Evolutionary conservation across 2,888 invertebrate genomes (phyloP), one percentile per base, ranked within the genome.

Genomic region (Metellina segmentata): DNA sequence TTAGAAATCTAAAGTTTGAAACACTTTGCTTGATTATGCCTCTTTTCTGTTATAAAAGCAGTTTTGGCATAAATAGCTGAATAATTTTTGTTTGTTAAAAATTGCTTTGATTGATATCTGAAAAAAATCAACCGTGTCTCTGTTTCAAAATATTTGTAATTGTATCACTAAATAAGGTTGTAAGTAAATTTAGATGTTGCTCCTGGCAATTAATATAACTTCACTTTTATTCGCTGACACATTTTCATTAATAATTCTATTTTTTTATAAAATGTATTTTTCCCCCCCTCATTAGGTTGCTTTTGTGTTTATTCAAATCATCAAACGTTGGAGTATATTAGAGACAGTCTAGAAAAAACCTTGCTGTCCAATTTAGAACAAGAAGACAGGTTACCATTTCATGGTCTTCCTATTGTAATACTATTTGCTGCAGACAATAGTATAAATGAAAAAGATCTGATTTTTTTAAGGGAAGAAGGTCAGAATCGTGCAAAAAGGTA

Each of bases 301-400:
- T 94, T 96, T 91, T 96, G 95, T 94, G 95, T 95, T 75, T 99
- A 97, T 95, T 97, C 98, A 94, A 98, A 98, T 94, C 97, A 97
- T 94, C 97, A 98, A 94, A 97, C 98, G 0, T 97, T 99, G 94
- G 98, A 98, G 94, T 98, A 98, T 95, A 97, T 99, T 83, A 96
- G 98, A 94, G 97, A 97, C 91, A 98, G 98, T 95, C 96, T 99
- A 93, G 98, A 98, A 95, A 98, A 98, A 95, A 98, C 98, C 5
- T 96, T 99, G 51, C 95, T 98, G 11, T 97, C 97, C 20, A 98
- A 98, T 96, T 96, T 98, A 90, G 98, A 98, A 94, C 97, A 98
- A 94, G 98, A 98, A 94, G 98, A 98, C 94, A 97, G 98, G 94
- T 95, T 97, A 93, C 97, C 97, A 13, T 97, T 98, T 95, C 98